These are phyloP conservation scores for Drosophila histrio DNA, from an alignment of 2,888 invertebrate species.

Conservation along the genomic window DNA sequence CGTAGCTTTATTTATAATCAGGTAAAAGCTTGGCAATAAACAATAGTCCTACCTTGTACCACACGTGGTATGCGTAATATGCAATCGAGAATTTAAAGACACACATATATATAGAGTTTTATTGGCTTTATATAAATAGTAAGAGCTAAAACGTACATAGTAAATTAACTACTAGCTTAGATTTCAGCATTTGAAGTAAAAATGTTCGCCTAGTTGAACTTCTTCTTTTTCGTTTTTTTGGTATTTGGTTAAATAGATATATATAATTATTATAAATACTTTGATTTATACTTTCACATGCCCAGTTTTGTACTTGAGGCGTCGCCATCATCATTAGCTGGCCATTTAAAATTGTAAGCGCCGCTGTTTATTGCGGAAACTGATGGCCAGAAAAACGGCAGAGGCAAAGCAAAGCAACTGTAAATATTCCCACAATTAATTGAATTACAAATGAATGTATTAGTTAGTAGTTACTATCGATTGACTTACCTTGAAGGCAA, in stretches of 20 bases:
- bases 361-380: conserved; percentile 80
- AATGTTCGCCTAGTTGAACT: conserved; percentile 8
- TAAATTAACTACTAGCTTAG: conserved; percentile 52
- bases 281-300: conserved; percentile 7
- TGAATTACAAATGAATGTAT: not conserved
- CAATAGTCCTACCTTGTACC: conserved; percentile 4
- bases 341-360: conserved; percentile 79
- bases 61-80: conserved; percentile 30
- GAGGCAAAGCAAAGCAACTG: conserved; percentile 73
- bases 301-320: conserved; percentile 54
- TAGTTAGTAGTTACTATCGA: no score
- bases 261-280: conserved; percentile 58
- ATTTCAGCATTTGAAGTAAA: conserved; percentile 38
- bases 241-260: no score
- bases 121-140: conserved; percentile 46
- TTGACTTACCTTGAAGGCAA: conserved; percentile 87
- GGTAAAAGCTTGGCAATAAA: not conserved
- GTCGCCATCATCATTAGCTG: conserved; percentile 14
- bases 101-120: conserved; percentile 29
- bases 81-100: conserved; percentile 8
- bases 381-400: conserved; percentile 73
- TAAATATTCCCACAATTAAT: conserved; percentile 23
- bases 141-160: conserved; percentile 34
- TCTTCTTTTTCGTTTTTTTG: conserved; percentile 7
- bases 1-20: conserved; percentile 35